A percentile compares a stretch with the other conserved stretches of the same genome.
These are phyloP conservation scores for Melanotaenia maccullochi DNA, from an alignment of 2,797 vertebrate genomes.

Conservation along the genomic window DNA sequence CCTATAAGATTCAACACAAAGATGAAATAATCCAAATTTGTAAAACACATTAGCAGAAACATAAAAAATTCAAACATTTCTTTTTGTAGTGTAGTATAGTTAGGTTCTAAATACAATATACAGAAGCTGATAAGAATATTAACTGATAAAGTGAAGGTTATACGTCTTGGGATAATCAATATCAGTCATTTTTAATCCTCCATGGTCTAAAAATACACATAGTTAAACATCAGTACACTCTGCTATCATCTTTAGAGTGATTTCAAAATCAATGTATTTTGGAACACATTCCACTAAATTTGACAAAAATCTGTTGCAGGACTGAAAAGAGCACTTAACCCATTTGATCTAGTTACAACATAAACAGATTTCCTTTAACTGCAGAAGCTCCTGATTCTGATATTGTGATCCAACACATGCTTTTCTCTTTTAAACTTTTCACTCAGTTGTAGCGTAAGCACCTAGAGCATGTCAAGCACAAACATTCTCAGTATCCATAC, in stretches of 20 bases:
- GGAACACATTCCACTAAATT: no score
- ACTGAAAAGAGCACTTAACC: neutral
- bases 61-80: neutral
- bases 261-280: no score
- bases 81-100: neutral
- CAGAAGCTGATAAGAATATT: neutral
- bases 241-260: no score
- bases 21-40: no score
- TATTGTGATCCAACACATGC: neutral
- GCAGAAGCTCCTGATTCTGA: neutral
- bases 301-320: no score
- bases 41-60: no score
- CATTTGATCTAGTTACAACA: neutral
- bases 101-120: neutral
- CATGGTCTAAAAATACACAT: neutral
- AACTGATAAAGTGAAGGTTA: neutral
- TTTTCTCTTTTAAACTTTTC: neutral
- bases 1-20: neutral
- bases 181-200: neutral
- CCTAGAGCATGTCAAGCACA: constrained; percentile 7
- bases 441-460: constrained; percentile 6
- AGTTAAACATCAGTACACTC: no score
- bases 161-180: neutral
- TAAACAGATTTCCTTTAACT: neutral
- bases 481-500: constrained; percentile 26